phyloP scores from a whole-genome alignment of 2,797 vertebrate species.

The Paguma larvata region DNA sequence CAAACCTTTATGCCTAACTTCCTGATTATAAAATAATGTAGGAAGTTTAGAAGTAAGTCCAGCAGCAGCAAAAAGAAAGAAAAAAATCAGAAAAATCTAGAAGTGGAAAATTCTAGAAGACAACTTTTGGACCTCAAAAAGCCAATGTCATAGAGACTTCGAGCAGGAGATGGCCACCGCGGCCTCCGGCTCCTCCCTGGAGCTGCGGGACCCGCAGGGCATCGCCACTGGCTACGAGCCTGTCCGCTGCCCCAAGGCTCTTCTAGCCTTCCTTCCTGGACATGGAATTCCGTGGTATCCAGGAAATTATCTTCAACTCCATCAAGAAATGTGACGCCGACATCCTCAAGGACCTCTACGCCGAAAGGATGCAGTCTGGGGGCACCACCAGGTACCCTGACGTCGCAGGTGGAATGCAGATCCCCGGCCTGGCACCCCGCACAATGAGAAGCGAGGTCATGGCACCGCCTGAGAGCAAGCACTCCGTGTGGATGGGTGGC shows the following conservation, averaged over 20 bases:
- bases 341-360: slow-evolving; percentile 98
- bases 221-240: slow-evolving; percentile 96
- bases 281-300: slow-evolving; percentile 46
- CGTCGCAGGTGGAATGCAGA: slow-evolving; percentile 99
- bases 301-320: neutral
- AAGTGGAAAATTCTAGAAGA: neutral
- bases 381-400: slow-evolving; percentile 99
- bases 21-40: neutral
- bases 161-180: neutral
- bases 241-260: slow-evolving; percentile 97
- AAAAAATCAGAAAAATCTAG: neutral
- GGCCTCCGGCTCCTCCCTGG: neutral
- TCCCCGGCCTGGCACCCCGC: slow-evolving; percentile 97
- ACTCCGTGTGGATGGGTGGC: slow-evolving; percentile 98
- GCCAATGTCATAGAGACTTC: neutral
- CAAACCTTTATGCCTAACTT: slow-evolving; percentile 17
- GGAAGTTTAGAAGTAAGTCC: neutral
- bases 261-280: slow-evolving; percentile 99
- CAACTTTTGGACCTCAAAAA: slow-evolving; percentile 6
- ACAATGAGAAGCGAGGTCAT: slow-evolving; percentile 99
- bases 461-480: slow-evolving; percentile 98
- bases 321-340: slow-evolving; percentile 85
- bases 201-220: slow-evolving; percentile 97
- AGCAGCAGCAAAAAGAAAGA: neutral
- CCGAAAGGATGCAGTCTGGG: slow-evolving; percentile 98